Evolutionary conservation across 1,140 invertebrate genomes (phyloP).

Genomic region (Drosophila sucinea): DNA sequence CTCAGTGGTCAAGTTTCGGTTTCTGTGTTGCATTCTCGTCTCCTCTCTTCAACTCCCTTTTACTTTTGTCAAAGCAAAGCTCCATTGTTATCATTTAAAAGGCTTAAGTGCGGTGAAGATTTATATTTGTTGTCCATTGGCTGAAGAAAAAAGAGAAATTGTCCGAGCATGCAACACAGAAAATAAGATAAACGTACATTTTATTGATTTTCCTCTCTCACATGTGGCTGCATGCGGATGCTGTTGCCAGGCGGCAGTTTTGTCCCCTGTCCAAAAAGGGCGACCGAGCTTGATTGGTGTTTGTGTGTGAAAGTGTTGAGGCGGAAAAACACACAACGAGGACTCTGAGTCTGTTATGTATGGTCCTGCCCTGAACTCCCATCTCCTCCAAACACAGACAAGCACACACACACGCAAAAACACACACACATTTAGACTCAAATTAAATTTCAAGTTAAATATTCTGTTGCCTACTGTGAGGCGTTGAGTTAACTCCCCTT

Average conservation of each 20-base stretch:
- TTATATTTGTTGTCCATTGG: slow-evolving; percentile 73
- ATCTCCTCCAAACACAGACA: neutral
- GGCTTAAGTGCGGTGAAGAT: slow-evolving; percentile 75
- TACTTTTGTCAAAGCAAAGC: slow-evolving; percentile 8
- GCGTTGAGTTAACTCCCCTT: neutral
- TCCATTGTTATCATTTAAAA: slow-evolving; percentile 80
- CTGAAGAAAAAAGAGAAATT: slow-evolving; percentile 35
- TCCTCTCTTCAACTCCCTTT: neutral
- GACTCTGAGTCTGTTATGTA: slow-evolving; percentile 3
- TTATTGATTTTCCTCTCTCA: slow-evolving; percentile 72
- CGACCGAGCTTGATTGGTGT: slow-evolving; percentile 66
- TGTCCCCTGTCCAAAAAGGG: slow-evolving; percentile 57
- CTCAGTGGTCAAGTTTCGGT: slow-evolving; percentile 31
- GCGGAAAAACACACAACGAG: slow-evolving; percentile 42
- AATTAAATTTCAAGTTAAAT: slow-evolving; percentile 6
- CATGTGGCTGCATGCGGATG: slow-evolving; percentile 46
- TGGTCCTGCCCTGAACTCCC: neutral
- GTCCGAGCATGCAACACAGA: slow-evolving; percentile 43
- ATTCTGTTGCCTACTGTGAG: slow-evolving; percentile 10
- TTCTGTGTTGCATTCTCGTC: slow-evolving; percentile 35
- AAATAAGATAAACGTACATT: slow-evolving; percentile 69
- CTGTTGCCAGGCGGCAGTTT: slow-evolving; percentile 64
- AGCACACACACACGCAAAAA: neutral
- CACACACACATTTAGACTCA: neutral
- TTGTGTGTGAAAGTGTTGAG: slow-evolving; percentile 62